Percentiles rank a stretch among this genome's conserved stretches.
phyloP scores from a whole-genome alignment of 2,888 invertebrate genomes.

The Drymonia ruficornis region DNA sequence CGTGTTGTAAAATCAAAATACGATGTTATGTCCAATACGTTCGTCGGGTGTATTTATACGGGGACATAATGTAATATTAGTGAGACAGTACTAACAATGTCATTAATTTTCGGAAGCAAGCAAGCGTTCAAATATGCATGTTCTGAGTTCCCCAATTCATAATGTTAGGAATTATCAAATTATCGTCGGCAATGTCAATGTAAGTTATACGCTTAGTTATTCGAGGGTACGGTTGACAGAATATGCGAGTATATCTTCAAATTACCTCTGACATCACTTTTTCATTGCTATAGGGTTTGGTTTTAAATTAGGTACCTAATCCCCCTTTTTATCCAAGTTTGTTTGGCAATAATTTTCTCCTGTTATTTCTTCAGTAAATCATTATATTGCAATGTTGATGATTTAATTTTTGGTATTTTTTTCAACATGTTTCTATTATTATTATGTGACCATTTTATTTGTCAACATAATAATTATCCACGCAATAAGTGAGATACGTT shows the following conservation, averaged over 20 bases:
- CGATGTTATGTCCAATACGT: conserved; percentile 23
- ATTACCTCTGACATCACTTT: too few relatives aligned
- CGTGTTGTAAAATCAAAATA: conserved; percentile 16
- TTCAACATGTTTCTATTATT: neutral
- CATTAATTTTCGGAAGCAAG: conserved; percentile 26
- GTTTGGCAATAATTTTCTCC: too few relatives aligned
- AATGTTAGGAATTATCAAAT: neutral
- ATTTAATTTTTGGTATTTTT: too few relatives aligned
- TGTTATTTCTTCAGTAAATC: too few relatives aligned
- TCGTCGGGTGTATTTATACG: conserved; percentile 41
- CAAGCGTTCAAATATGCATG: conserved; percentile 27
- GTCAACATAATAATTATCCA: conserved; percentile 1
- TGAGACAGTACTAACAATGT: conserved; percentile 23
- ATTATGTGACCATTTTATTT: neutral
- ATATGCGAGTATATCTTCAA: too few relatives aligned
- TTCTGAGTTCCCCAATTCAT: neutral
- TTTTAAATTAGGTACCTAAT: too few relatives aligned
- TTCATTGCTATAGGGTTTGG: too few relatives aligned
- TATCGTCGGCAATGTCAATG: neutral
- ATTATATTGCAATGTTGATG: too few relatives aligned
- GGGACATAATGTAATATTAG: conserved; percentile 20
- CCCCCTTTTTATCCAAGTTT: too few relatives aligned
- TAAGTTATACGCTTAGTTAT: too few relatives aligned
- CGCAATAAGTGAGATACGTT: conserved; percentile 16
- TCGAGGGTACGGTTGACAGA: too few relatives aligned